These are phyloP conservation scores for Heteromyza rotundicornis DNA, from an alignment of 2,888 invertebrate species.

Conservation along the genomic window DNA sequence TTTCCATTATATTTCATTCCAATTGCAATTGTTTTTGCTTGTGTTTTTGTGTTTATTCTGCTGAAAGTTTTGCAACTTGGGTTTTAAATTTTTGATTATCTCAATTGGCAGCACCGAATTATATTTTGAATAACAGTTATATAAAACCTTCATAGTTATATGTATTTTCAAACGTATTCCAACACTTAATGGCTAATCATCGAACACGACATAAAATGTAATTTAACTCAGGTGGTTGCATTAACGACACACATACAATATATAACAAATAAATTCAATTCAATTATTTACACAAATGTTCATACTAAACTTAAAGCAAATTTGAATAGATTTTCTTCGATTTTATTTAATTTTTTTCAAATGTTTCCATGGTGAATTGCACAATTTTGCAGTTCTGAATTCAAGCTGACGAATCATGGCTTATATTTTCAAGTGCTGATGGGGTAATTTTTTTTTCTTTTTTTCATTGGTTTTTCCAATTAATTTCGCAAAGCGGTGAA, in stretches of 20 bases:
- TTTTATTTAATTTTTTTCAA: constrained; percentile 6
- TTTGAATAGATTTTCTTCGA: constrained; percentile 16
- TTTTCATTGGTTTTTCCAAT: background rate
- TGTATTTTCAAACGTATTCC: too few species aligned
- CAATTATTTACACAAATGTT: constrained; percentile 5
- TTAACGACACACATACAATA: constrained; percentile 12
- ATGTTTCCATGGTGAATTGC: too few species aligned
- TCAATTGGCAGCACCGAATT: too few species aligned
- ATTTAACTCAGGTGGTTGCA: background rate
- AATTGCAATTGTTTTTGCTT: too few species aligned
- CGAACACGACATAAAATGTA: background rate
- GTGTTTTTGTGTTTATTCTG: background rate
- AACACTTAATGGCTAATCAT: too few species aligned
- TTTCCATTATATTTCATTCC: too few species aligned
- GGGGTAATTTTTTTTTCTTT: constrained; percentile 19
- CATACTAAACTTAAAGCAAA: constrained; percentile 28
- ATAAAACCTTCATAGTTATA: too few species aligned
- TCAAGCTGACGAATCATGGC: too few species aligned
- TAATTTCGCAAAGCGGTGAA: constrained; percentile 4
- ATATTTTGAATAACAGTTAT: too few species aligned
- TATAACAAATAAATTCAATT: background rate
- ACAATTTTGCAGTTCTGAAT: constrained; percentile 8
- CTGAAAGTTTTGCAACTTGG: constrained; percentile 47
- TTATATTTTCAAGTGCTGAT: constrained; percentile 56
- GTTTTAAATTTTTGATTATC: too few species aligned